A percentile compares a stretch with the other conserved stretches of the same genome.
Evolutionary conservation across 2,113 vertebrate species (phyloP).

Genomic region (Todiramphus saurophagus): DNA sequence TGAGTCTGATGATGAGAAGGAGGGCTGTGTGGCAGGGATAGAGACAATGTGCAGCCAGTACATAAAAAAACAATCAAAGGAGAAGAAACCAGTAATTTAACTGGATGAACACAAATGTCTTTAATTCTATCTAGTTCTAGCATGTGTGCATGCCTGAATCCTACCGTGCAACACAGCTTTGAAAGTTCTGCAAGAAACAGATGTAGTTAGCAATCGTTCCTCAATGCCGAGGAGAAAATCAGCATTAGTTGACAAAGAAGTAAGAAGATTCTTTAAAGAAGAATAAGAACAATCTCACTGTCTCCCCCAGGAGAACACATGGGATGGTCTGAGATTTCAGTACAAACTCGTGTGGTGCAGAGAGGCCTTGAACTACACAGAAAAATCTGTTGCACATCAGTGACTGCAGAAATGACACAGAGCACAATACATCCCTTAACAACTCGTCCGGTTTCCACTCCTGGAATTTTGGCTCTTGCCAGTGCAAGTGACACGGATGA

Average conservation of each 20-base stretch:
- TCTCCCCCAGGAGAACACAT: not conserved
- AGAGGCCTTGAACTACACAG: not conserved
- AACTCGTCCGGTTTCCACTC: not conserved
- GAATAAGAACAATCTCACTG: not conserved
- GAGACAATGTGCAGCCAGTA: not conserved
- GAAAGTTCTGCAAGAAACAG: not conserved
- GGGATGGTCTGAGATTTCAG: not conserved
- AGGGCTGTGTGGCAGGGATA: not conserved
- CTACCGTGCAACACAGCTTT: not conserved
- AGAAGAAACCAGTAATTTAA: conserved; percentile 11
- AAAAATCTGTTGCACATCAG: conserved; percentile 22
- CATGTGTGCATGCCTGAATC: not conserved
- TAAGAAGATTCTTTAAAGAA: not conserved
- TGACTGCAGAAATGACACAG: not conserved
- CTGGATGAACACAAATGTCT: not conserved
- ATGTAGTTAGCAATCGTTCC: not conserved
- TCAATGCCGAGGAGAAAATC: not conserved
- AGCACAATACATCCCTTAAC: not conserved
- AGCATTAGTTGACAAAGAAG: not conserved
- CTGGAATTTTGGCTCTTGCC: not conserved
- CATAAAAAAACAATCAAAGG: not conserved
- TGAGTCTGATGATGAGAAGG: not conserved
- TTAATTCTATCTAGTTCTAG: conserved; percentile 4
- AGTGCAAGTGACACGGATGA: not conserved
- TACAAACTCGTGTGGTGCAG: not conserved